Conservation (phyloP, 2,113 vertebrate genomes). For the Donacobius atricapilla region DNA sequence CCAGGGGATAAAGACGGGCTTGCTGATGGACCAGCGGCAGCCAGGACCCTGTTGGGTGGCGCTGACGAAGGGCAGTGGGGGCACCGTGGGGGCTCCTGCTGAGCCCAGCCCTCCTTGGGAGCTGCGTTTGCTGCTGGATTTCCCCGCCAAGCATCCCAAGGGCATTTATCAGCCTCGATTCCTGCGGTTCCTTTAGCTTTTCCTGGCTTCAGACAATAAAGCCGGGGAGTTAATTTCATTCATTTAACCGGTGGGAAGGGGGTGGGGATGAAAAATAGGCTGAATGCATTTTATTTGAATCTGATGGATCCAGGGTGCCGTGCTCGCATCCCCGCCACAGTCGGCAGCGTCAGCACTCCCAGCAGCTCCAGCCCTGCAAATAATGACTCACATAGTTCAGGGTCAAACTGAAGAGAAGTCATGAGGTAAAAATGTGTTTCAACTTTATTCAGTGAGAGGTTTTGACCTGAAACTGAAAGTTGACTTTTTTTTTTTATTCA, state of each 20-base stretch:
- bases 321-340: not conserved
- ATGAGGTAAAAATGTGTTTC: not conserved
- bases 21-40: not conserved
- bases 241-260: not conserved
- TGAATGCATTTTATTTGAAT: not conserved
- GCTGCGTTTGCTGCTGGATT: not conserved
- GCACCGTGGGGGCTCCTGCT: not conserved
- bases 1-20: not conserved
- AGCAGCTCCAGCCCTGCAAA: not conserved
- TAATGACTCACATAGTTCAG: slow-evolving; percentile 13
- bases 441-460: not conserved
- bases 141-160: not conserved
- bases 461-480: not conserved
- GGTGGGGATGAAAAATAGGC: not conserved
- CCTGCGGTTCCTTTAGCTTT: slow-evolving; percentile 35
- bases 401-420: not conserved
- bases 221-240: slow-evolving; percentile 17
- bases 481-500: not conserved
- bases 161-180: not conserved
- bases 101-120: not conserved
- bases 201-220: slow-evolving; percentile 45
- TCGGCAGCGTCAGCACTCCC: slow-evolving; percentile 31
- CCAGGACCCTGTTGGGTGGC: accelerated
- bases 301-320: not conserved
- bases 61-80: not conserved